Evolutionary conservation across 2,113 vertebrate species (phyloP).

Genomic region (Oriolus oriolus): DNA sequence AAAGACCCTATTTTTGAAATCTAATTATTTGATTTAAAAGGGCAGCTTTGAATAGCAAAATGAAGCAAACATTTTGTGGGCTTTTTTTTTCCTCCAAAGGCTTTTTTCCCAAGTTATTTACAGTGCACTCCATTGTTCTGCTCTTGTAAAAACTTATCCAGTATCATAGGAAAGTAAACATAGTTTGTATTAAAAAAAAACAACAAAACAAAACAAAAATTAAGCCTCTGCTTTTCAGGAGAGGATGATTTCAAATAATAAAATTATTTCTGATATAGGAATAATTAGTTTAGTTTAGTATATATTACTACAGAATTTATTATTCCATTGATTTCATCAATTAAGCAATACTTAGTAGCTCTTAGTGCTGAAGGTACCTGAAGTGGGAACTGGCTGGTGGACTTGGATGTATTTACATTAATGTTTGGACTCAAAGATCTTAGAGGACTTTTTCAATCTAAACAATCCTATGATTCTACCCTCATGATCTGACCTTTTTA

Average conservation of each 20-base stretch:
- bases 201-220: background rate
- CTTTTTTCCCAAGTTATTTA: background rate
- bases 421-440: background rate
- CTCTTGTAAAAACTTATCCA: background rate
- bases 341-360: background rate
- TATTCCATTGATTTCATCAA: background rate
- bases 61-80: background rate
- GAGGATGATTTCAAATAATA: background rate
- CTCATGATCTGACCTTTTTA: background rate
- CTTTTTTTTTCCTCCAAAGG: background rate
- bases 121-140: background rate
- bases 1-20: background rate
- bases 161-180: background rate
- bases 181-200: background rate
- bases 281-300: background rate
- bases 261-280: background rate
- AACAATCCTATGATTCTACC: background rate
- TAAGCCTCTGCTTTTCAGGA: background rate
- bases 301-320: background rate
- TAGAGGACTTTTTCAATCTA: background rate
- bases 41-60: background rate
- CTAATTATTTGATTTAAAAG: background rate
- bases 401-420: background rate
- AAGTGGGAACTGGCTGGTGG: background rate
- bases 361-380: background rate